Conservation (phyloP, 1,140 invertebrate species). For the Anoplophora glabripennis region DNA sequence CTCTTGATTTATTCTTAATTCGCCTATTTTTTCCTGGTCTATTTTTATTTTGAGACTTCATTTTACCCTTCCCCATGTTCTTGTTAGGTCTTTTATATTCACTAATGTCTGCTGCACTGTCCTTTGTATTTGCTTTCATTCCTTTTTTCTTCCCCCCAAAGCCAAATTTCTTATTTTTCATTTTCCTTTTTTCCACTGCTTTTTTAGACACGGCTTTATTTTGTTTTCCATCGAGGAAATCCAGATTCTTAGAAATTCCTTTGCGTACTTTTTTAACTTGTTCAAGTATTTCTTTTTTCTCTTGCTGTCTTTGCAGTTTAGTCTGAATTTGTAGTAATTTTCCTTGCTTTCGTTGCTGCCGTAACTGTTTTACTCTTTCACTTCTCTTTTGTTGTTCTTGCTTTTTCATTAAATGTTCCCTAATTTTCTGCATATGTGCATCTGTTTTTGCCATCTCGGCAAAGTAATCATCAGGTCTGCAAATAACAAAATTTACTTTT, state of each 20-base stretch:
- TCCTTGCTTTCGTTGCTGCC: constrained; percentile 88
- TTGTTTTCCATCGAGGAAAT: constrained; percentile 80
- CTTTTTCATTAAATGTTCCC: constrained; percentile 79
- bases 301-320: constrained; percentile 71
- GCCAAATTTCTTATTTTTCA: constrained; percentile 87
- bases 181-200: constrained; percentile 58
- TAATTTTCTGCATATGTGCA: constrained; percentile 95
- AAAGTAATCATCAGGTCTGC: constrained; percentile 91
- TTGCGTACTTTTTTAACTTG: constrained; percentile 83
- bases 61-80: constrained; percentile 19
- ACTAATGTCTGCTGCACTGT: constrained; percentile 68
- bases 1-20: constrained; percentile 34
- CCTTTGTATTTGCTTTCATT: constrained; percentile 82
- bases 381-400: constrained; percentile 78
- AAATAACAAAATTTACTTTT: constrained; percentile 9
- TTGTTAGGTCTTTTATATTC: constrained; percentile 48
- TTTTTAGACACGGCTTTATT: constrained; percentile 53
- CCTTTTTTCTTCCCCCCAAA: constrained; percentile 95
- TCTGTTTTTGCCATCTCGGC: constrained; percentile 99
- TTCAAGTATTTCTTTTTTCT: constrained; percentile 77
- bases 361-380: constrained; percentile 85
- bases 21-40: constrained; percentile 41
- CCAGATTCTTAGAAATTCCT: constrained; percentile 73
- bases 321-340: constrained; percentile 83
- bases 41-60: constrained; percentile 21